Conservation (phyloP, 2,888 invertebrate species). For the Mongoloraphidia duomilia region DNA sequence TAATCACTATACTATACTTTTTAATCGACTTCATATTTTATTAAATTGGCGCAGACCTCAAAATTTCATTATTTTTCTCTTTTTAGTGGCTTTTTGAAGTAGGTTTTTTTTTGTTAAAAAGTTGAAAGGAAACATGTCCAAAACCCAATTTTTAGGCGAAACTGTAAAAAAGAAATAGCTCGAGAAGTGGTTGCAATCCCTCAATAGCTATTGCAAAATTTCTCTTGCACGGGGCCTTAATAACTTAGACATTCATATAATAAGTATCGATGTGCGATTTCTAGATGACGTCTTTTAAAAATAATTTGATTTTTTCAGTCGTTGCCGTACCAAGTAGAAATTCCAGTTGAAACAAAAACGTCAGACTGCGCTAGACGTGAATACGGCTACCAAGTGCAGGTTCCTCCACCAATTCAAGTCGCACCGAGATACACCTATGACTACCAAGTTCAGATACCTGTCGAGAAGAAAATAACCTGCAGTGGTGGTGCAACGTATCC, state of each 20-base stretch:
- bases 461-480: not conserved
- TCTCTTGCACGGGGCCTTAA: too few relatives aligned
- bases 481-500: too few relatives aligned
- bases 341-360: conserved; percentile 9
- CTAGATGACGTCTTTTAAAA: not conserved
- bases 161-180: too few relatives aligned
- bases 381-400: conserved; percentile 18
- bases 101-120: too few relatives aligned
- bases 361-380: not conserved
- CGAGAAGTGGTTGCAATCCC: conserved; percentile 8
- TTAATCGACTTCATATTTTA: too few relatives aligned
- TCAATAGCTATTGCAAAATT: conserved; percentile 10
- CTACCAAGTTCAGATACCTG: conserved; percentile 9
- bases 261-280: not conserved
- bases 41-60: too few relatives aligned
- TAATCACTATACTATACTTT: too few relatives aligned
- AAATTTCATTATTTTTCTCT: too few relatives aligned
- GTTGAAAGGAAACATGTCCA: too few relatives aligned
- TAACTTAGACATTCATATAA: not conserved
- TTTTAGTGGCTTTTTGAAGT: too few relatives aligned
- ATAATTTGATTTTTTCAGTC: conserved; percentile 5
- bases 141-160: too few relatives aligned
- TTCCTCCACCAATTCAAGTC: conserved; percentile 6
- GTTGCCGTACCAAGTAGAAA: conserved; percentile 14
- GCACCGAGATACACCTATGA: conserved; percentile 9